Conservation (phyloP, 37 sponge, comb jelly and placozoan genomes). For the Halichondria panicea region DNA sequence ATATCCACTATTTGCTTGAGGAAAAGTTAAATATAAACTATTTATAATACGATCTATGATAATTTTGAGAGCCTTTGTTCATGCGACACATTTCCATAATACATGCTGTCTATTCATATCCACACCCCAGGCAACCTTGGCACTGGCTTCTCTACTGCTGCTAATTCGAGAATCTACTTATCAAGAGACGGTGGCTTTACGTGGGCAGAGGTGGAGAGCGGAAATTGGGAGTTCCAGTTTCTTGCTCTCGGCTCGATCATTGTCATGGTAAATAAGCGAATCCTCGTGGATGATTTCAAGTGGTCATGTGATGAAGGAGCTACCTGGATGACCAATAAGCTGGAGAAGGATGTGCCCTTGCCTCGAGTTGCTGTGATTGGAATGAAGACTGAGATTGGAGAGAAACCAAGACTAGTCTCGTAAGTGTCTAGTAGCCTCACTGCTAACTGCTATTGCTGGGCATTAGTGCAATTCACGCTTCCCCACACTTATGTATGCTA, state of each 20-base stretch:
- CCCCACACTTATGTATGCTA: not conserved
- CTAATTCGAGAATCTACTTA: not conserved
- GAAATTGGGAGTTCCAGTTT: not conserved
- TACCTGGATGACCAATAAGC: not conserved
- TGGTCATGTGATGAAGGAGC: conserved; percentile 30
- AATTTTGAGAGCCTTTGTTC: too few relatives aligned
- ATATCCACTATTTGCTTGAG: too few relatives aligned
- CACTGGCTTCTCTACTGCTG: not conserved
- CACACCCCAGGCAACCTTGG: not conserved
- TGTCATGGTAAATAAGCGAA: not conserved
- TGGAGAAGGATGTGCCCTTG: not conserved
- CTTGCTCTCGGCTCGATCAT: not conserved
- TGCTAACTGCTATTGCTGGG: not conserved
- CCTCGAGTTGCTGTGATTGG: not conserved
- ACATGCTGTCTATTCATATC: not conserved
- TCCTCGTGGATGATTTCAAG: not conserved
- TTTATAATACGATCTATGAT: too few relatives aligned
- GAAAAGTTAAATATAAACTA: too few relatives aligned
- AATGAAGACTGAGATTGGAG: conserved; percentile 8
- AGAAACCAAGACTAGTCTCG: conserved; percentile 14
- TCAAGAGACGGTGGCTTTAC: conserved; percentile 2
- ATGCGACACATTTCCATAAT: too few relatives aligned
- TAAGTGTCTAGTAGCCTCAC: not conserved
- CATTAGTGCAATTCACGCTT: not conserved
- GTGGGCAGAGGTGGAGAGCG: not conserved